Evolutionary conservation across 1,140 invertebrate species (phyloP).

Genomic region (Drosophila punjabiensis): DNA sequence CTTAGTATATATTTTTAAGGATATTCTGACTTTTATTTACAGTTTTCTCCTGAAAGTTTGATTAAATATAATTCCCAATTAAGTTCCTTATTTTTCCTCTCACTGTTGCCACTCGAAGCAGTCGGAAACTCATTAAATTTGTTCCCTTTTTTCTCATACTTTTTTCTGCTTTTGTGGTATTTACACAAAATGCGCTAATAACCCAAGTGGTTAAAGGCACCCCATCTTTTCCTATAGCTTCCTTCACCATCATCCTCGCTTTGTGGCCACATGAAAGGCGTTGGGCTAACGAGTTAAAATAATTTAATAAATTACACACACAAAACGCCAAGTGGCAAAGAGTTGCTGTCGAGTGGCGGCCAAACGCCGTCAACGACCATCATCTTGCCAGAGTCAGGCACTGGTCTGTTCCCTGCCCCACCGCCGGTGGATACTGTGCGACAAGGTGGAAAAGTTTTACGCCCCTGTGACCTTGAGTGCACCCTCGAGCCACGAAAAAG

Average conservation of each 20-base stretch:
- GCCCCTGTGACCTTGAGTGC: constrained; percentile 76
- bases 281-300: constrained; percentile 75
- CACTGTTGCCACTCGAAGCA: constrained; percentile 5
- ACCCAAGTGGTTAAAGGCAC: constrained; percentile 34
- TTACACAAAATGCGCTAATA: constrained; percentile 78
- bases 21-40: background rate
- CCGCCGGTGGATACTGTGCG: constrained; percentile 22
- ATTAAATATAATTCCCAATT: background rate
- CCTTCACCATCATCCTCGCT: background rate
- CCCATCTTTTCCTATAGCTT: background rate
- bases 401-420: background rate
- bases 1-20: background rate
- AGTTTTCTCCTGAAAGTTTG: background rate
- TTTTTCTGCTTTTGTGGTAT: constrained; percentile 38
- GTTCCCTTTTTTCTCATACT: constrained; percentile 30
- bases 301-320: constrained; percentile 74
- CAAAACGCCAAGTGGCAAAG: constrained; percentile 59
- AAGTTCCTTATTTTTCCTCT: background rate
- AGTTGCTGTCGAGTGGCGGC: constrained; percentile 50
- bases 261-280: constrained; percentile 54
- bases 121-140: constrained; percentile 64
- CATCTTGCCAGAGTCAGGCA: constrained; percentile 2
- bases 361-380: constrained; percentile 24
- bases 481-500: constrained; percentile 56
- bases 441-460: constrained; percentile 62